phyloP scores from a whole-genome alignment of 1,140 invertebrate genomes.

The Galleria mellonella region DNA sequence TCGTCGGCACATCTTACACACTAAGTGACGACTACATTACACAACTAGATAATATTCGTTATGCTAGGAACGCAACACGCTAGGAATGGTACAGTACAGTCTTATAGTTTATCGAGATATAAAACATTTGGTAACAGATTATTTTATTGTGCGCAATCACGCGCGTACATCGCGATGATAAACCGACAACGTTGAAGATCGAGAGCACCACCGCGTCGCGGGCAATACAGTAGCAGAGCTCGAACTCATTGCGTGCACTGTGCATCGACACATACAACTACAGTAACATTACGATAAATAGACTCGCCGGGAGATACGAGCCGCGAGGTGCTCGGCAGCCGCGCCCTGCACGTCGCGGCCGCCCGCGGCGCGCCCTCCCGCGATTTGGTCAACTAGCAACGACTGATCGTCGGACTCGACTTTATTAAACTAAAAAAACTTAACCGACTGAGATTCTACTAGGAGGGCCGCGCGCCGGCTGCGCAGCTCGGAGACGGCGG shows the following conservation, averaged over 20 bases:
- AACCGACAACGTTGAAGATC: neutral
- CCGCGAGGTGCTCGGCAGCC: slow-evolving; percentile 2
- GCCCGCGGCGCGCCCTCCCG: slow-evolving; percentile 5
- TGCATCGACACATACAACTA: neutral
- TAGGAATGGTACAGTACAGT: slow-evolving; percentile 34
- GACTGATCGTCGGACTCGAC: slow-evolving; percentile 16
- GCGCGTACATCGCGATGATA: neutral
- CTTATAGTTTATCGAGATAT: slow-evolving; percentile 27
- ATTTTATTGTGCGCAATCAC: neutral
- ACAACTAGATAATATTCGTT: slow-evolving; percentile 11
- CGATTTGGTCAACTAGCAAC: slow-evolving; percentile 43
- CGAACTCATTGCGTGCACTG: neutral
- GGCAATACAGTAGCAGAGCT: neutral
- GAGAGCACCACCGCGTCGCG: neutral
- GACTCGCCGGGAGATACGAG: neutral
- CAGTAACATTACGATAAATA: neutral
- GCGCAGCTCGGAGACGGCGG: neutral
- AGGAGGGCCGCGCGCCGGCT: slow-evolving; percentile 1
- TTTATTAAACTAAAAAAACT: slow-evolving; percentile 22
- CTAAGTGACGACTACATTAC: neutral
- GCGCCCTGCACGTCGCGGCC: slow-evolving; percentile 1
- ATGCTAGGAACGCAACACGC: slow-evolving; percentile 33
- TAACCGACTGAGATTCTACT: slow-evolving; percentile 53
- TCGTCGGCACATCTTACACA: neutral
- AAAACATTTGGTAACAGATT: slow-evolving; percentile 42